These are phyloP conservation scores for Oxycera nigricornis DNA, from an alignment of 2,888 invertebrate genomes.

Conservation along the genomic window DNA sequence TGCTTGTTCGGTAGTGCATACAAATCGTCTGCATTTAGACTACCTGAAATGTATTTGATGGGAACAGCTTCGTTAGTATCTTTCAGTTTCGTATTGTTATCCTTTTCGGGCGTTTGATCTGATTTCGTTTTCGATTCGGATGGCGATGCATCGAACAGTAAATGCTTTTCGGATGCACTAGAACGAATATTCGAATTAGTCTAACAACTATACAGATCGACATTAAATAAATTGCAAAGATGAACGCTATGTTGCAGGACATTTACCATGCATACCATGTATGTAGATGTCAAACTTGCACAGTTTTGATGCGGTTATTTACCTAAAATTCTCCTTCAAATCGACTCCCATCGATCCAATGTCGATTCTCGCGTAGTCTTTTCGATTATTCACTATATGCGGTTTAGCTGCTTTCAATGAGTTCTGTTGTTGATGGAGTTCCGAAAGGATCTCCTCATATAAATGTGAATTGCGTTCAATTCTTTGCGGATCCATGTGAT, in stretches of 20 bases:
- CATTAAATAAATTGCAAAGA: neutral
- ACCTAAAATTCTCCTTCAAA: conserved; percentile 59
- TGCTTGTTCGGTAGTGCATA: conserved; percentile 51
- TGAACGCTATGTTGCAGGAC: neutral
- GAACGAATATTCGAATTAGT: conserved; percentile 13
- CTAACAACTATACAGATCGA: neutral
- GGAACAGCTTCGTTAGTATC: conserved; percentile 46
- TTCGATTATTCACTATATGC: conserved; percentile 66
- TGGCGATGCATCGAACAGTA: conserved; percentile 50
- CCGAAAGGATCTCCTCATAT: conserved; percentile 65
- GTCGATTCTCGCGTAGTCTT: conserved; percentile 72
- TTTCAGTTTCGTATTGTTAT: conserved; percentile 45
- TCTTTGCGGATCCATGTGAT: conserved; percentile 82
- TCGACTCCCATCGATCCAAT: conserved; percentile 76
- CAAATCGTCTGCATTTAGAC: conserved; percentile 51
- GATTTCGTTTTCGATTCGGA: conserved; percentile 51
- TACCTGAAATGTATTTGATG: conserved; percentile 51
- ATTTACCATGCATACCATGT: neutral
- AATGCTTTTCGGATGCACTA: conserved; percentile 51
- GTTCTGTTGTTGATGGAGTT: conserved; percentile 50
- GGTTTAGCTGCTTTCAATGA: conserved; percentile 58
- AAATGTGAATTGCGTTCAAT: conserved; percentile 73
- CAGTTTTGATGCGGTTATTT: conserved; percentile 23
- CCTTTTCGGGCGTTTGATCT: conserved; percentile 50
- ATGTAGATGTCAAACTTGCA: neutral